phyloP scores from a whole-genome alignment of 2,888 invertebrate genomes.

The Biston stratarius region DNA sequence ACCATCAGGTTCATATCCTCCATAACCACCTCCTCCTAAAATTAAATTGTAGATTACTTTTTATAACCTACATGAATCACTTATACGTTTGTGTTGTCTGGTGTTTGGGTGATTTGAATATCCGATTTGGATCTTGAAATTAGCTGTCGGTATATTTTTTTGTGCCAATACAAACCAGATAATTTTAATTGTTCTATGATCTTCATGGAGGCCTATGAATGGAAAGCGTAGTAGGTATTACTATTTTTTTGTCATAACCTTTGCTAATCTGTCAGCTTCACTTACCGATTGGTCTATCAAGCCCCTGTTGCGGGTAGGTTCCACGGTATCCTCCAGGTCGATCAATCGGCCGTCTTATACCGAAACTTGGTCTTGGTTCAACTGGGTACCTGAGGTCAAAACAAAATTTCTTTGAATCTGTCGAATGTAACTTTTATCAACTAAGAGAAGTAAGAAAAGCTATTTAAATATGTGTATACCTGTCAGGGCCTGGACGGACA shows the following conservation, averaged over 20 bases:
- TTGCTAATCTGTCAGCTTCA: background rate
- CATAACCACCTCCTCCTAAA: conserved; percentile 57
- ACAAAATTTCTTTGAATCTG: conserved; percentile 38
- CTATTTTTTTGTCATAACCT: too few relatives aligned
- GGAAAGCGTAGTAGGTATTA: too few relatives aligned
- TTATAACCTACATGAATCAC: background rate
- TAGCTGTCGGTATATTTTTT: too few relatives aligned
- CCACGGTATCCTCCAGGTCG: conserved; percentile 84
- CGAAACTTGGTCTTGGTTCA: conserved; percentile 76
- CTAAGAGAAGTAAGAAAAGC: background rate
- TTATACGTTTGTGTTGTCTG: background rate
- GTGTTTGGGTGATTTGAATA: too few relatives aligned
- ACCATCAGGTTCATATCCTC: conserved; percentile 77
- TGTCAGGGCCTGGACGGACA: conserved; percentile 78
- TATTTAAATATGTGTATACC: conserved; percentile 56
- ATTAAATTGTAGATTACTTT: background rate
- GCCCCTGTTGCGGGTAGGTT: conserved; percentile 76
- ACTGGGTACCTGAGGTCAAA: conserved; percentile 66
- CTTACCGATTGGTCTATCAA: conserved; percentile 75
- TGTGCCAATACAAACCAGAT: too few relatives aligned
- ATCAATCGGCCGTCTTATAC: conserved; percentile 70
- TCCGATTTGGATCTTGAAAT: too few relatives aligned
- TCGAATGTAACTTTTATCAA: background rate
- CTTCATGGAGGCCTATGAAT: too few relatives aligned
- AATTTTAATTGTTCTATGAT: too few relatives aligned